Evolutionary conservation across 2,797 vertebrate genomes (phyloP).

Genomic region (Aselliscus stoliczkanus): DNA sequence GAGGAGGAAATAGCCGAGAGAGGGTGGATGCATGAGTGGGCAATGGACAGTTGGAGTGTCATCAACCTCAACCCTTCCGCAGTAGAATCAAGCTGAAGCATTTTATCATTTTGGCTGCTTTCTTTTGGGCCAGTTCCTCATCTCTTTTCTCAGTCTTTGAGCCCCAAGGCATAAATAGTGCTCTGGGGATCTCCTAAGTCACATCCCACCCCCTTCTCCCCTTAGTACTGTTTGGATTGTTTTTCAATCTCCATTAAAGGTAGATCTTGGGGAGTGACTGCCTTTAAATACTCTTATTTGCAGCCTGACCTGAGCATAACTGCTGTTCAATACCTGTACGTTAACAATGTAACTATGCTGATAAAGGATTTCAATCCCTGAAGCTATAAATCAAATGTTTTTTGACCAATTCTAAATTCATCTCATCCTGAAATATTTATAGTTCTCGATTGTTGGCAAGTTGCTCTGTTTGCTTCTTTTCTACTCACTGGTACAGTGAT

Average conservation of each 20-base stretch:
- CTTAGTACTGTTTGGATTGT: neutral
- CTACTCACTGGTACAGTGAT: neutral
- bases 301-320: neutral
- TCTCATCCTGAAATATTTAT: conserved; percentile 50
- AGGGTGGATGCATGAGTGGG: neutral
- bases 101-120: neutral
- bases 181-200: neutral
- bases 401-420: conserved; percentile 49
- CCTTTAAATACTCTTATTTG: conserved; percentile 36
- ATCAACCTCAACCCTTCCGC: neutral
- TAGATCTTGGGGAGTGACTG: neutral
- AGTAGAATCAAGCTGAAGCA: neutral
- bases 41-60: neutral
- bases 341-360: conserved; percentile 8
- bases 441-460: neutral
- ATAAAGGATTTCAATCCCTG: conserved; percentile 21
- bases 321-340: neutral
- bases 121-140: neutral
- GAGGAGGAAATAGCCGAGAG: neutral
- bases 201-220: neutral
- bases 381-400: conserved; percentile 28
- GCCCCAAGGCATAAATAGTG: neutral
- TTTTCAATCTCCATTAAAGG: neutral
- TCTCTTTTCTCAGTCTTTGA: neutral
- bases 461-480: conserved; percentile 23